Conservation (phyloP, 1,140 invertebrate genomes). For the Caenorhabditis inopinata region DNA sequence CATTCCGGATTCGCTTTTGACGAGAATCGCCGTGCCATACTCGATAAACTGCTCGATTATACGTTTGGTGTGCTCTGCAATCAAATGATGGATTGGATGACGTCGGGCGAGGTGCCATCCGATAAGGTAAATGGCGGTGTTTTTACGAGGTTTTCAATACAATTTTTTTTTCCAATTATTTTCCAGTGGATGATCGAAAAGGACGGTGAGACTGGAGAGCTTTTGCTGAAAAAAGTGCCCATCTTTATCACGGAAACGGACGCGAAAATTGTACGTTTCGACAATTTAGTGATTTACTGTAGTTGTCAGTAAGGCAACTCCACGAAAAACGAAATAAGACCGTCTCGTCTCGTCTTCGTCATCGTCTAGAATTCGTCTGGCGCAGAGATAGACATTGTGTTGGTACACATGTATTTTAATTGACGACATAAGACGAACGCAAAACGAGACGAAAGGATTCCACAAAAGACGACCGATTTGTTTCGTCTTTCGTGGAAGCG, state of each 20-base stretch:
- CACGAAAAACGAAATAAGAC: too few relatives aligned
- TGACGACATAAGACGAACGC: too few relatives aligned
- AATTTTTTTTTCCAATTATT: neutral
- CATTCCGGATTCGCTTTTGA: neutral
- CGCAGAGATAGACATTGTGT: too few relatives aligned
- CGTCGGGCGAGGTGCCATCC: neutral
- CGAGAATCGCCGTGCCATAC: neutral
- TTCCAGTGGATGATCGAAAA: conserved; percentile 32
- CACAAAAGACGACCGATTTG: too few relatives aligned
- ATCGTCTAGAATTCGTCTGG: too few relatives aligned
- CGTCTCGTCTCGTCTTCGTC: too few relatives aligned
- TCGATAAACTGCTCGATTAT: neutral
- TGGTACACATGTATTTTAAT: too few relatives aligned
- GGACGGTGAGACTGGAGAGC: neutral
- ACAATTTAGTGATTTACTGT: too few relatives aligned
- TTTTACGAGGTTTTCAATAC: neutral
- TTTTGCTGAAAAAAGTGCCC: neutral
- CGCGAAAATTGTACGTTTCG: neutral
- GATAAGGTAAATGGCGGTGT: neutral
- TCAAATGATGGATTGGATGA: conserved; percentile 29
- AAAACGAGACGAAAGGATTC: too few relatives aligned
- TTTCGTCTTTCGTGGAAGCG: too few relatives aligned
- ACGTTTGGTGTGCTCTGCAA: conserved; percentile 9
- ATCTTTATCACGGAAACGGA: neutral
- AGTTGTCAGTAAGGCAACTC: too few relatives aligned